These are phyloP conservation scores for Lemur catta DNA, from an alignment of 2,797 vertebrate genomes.

Conservation along the genomic window DNA sequence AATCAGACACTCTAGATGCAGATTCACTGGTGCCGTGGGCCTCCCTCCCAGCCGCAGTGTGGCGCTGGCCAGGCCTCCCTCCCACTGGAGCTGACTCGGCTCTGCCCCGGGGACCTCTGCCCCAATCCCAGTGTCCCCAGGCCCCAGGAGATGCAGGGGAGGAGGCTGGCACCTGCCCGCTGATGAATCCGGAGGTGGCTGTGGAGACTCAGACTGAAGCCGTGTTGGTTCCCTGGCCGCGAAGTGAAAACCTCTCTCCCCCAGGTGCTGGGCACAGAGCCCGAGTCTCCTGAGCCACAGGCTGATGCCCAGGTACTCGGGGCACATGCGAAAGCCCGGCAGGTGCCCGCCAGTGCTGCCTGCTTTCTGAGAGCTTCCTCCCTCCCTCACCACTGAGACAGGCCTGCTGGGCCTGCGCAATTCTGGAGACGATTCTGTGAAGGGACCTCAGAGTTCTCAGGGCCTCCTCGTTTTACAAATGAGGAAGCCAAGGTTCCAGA, in stretches of 20 bases:
- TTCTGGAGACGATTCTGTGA: neutral
- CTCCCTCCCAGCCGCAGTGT: neutral
- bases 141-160: neutral
- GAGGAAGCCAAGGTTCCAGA: neutral
- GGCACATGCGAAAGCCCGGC: rapidly evolving
- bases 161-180: neutral
- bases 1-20: slow-evolving; percentile 61
- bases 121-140: rapidly evolving
- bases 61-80: neutral
- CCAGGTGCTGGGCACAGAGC: neutral
- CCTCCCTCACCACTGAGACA: neutral
- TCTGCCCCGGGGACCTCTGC: neutral
- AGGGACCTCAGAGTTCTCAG: neutral
- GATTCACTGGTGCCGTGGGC: neutral
- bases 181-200: neutral
- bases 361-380: neutral
- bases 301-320: rapidly evolving
- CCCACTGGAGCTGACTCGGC: neutral
- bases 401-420: neutral
- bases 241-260: neutral
- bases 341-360: neutral
- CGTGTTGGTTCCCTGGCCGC: rapidly evolving
- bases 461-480: neutral
- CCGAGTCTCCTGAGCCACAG: rapidly evolving
- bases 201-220: rapidly evolving